Evolutionary conservation across 2,888 invertebrate genomes (phyloP).

Genomic region (Eumacrocentrus americanus): DNA sequence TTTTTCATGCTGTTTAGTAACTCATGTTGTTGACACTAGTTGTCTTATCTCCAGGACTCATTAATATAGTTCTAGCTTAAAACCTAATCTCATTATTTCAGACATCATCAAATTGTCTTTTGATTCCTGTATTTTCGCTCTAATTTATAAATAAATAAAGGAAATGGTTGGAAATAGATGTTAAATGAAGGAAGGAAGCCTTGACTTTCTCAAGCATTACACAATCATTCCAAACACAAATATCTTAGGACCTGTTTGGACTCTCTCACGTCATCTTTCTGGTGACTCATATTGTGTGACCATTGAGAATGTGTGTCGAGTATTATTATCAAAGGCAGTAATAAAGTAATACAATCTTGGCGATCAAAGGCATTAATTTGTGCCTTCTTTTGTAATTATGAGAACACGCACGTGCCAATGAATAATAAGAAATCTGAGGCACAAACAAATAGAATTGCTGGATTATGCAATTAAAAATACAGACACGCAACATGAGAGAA

Average conservation of each 20-base stretch:
- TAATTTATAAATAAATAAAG: too few relatives aligned
- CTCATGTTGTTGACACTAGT: not conserved
- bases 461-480: constrained; percentile 6
- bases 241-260: constrained; percentile 6
- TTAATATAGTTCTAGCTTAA: too few relatives aligned
- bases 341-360: not conserved
- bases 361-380: not conserved
- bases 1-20: not conserved
- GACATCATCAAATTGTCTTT: not conserved
- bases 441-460: constrained; percentile 5
- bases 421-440: not conserved
- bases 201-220: constrained; percentile 12
- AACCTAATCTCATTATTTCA: too few relatives aligned
- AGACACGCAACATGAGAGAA: constrained; percentile 10
- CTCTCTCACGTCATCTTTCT: not conserved
- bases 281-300: not conserved
- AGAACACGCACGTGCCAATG: not conserved
- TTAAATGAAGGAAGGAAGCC: not conserved
- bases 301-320: not conserved
- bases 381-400: not conserved
- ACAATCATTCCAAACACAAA: not conserved
- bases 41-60: not conserved
- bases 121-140: too few relatives aligned
- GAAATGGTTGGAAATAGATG: too few relatives aligned
- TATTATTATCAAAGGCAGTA: not conserved